Base-by-base conservation (phyloP, 2,888 invertebrate genomes). In the Luperina testacea region DNA sequence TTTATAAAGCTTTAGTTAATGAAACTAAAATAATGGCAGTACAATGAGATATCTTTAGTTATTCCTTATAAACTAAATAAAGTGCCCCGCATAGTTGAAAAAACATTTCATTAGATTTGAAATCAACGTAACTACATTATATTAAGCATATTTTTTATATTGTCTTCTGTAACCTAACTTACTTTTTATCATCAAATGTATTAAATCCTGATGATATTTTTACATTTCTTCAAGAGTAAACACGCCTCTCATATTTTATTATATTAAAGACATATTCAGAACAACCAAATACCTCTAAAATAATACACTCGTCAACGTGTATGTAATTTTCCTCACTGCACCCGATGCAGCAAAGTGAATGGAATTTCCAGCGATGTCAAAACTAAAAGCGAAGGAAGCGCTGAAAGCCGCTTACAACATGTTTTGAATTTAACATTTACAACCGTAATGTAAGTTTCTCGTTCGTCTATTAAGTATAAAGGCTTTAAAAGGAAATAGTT, bases 361-460 rank as follows among this genome's bases (percentile, higher is more conserved):
- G 57, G 24, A 71, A 75, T 75, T 75, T 81, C 57, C n/a, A 67
- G 57, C 27, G 32, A 74, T 63, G 81, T 76, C 69, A 73, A 48
- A 45, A 65, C 69, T 76, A 64, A 73, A 68, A 77, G 69, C 72
- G 45, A 67, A 13, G 42, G 53, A 76, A 75, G 61, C 48, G 9
- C 45, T 79, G 57, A 77, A 78, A 76, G 48, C 69, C 27, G 72
- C 68, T 78, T 80, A 81, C 64, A 53, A 61, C 64, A 64, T 72
- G 65, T 85, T 85, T 63, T 72, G 38, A 70, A 77, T 82, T 77
- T 45, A 72, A 83, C 42, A 85, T 83, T 73, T 64, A 69, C 65
- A 45, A 57, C 51, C 53, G 32, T 38, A 17, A 53, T 27, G n/a
- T 77, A 68, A 83, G 48, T 69, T 69, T 32, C 24, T 69, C 13